Evolutionary conservation across 2,888 invertebrate species (phyloP).

Genomic region (Teleiodes luculella): DNA sequence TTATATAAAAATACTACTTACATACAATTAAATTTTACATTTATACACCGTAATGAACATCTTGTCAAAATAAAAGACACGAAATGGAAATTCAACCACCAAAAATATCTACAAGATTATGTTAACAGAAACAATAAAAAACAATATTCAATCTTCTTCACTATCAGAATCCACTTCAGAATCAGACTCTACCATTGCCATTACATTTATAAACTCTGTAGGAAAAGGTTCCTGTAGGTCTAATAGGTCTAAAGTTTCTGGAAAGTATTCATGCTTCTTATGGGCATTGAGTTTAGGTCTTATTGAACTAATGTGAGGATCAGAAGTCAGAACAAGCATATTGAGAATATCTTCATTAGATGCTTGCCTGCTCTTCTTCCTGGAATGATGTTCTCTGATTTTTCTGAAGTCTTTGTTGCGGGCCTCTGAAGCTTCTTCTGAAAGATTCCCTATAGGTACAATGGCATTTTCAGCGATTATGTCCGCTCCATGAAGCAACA

Average conservation of each 20-base stretch:
- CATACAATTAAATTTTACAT: too few relatives aligned
- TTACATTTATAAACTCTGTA: too few relatives aligned
- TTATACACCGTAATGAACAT: too few relatives aligned
- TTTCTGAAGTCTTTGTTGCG: slow-evolving; percentile 20
- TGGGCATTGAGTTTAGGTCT: neutral
- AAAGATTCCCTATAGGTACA: slow-evolving; percentile 21
- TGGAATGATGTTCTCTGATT: slow-evolving; percentile 14
- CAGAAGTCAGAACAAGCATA: slow-evolving; percentile 14
- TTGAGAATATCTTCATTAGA: slow-evolving; percentile 16
- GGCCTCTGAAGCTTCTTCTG: slow-evolving; percentile 23
- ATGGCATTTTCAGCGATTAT: slow-evolving; percentile 18
- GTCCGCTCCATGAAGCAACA: slow-evolving; percentile 23
- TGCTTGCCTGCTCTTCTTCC: slow-evolving; percentile 12
- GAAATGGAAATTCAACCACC: too few relatives aligned
- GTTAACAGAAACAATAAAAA: too few relatives aligned
- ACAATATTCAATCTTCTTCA: too few relatives aligned
- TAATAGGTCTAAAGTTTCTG: neutral
- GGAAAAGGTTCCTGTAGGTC: neutral
- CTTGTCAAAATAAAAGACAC: too few relatives aligned
- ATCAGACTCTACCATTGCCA: too few relatives aligned
- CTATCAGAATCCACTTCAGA: too few relatives aligned
- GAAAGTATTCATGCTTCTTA: slow-evolving; percentile 1
- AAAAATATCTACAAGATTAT: too few relatives aligned
- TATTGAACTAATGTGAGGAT: slow-evolving; percentile 8
- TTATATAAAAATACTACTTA: too few relatives aligned